A percentile compares a stretch with the other conserved stretches of the same genome.
Conservation (phyloP, 2,888 invertebrate genomes). For the Oligia fasciuncula region DNA sequence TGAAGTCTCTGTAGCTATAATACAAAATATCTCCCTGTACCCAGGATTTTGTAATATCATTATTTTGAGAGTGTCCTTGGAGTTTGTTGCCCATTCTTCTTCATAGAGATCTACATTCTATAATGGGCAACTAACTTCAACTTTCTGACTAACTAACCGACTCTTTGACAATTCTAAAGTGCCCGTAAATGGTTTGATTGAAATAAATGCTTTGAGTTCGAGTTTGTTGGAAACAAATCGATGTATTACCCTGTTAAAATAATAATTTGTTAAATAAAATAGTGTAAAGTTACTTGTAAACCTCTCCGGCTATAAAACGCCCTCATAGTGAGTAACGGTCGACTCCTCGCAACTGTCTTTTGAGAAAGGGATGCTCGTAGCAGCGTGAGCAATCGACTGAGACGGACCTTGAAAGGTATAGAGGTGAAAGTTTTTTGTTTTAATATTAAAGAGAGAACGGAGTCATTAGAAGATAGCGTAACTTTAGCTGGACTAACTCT, state of each 20-base stretch:
- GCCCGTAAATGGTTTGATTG: too few species aligned
- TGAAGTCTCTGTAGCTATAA: too few species aligned
- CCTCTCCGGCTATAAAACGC: conserved; percentile 36
- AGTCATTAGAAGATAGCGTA: not conserved
- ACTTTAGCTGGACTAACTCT: not conserved
- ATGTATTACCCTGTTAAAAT: not conserved
- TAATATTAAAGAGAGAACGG: not conserved
- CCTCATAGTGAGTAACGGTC: conserved; percentile 71
- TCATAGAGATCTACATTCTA: too few species aligned
- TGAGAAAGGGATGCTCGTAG: conserved; percentile 74
- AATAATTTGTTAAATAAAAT: conserved; percentile 3
- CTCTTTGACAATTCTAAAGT: too few species aligned
- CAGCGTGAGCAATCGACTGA: conserved; percentile 71
- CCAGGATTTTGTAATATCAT: too few species aligned
- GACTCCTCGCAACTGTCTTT: conserved; percentile 74
- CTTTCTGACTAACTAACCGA: too few species aligned
- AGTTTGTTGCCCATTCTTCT: too few species aligned
- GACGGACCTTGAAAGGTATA: conserved; percentile 42
- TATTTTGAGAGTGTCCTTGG: too few species aligned
- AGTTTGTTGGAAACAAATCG: too few species aligned
- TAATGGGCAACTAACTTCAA: too few species aligned
- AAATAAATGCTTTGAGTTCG: too few species aligned
- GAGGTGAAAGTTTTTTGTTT: conserved; percentile 26
- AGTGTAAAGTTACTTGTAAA: conserved; percentile 7
- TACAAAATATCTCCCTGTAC: too few species aligned